Percentiles rank a stretch among this genome's conserved stretches.
phyloP scores from a whole-genome alignment of 2,888 invertebrate genomes.

The Idaea straminata region DNA sequence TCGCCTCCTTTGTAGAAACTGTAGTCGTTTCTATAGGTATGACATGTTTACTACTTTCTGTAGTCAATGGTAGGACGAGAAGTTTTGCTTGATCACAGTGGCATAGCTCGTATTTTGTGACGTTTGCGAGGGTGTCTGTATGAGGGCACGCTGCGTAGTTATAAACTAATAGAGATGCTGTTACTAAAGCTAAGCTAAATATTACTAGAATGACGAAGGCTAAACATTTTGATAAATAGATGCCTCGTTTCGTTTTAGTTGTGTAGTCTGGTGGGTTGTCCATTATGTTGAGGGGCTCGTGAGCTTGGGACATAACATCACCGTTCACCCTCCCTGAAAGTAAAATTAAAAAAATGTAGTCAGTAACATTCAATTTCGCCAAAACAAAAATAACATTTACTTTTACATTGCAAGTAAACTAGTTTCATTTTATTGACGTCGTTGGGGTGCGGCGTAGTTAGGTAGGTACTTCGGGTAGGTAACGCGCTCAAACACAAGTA shows the following conservation, averaged over 20 bases:
- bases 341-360: slow-evolving; percentile 27
- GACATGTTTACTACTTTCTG: slow-evolving; percentile 61
- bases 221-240: slow-evolving; percentile 83
- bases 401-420: neutral
- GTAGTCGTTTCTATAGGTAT: slow-evolving; percentile 58
- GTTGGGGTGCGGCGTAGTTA: too few species aligned
- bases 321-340: slow-evolving; percentile 68
- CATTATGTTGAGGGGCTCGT: slow-evolving; percentile 79
- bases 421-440: too few species aligned
- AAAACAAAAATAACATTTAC: neutral
- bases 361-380: neutral
- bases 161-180: slow-evolving; percentile 87
- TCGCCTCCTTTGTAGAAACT: slow-evolving; percentile 30
- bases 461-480: too few species aligned
- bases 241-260: slow-evolving; percentile 80
- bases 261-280: slow-evolving; percentile 83
- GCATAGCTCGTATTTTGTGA: slow-evolving; percentile 68
- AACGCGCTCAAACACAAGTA: too few species aligned
- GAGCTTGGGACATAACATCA: slow-evolving; percentile 72
- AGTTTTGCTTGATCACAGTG: slow-evolving; percentile 69
- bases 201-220: slow-evolving; percentile 81
- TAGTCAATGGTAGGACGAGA: slow-evolving; percentile 62
- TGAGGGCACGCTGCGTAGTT: slow-evolving; percentile 85
- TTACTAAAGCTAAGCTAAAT: slow-evolving; percentile 83
- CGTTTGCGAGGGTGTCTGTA: slow-evolving; percentile 66